Evolutionary conservation across 2,113 vertebrate genomes (phyloP), one percentile per base, ranked within the genome.

Genomic region (Craseonycteris thonglongyai): DNA sequence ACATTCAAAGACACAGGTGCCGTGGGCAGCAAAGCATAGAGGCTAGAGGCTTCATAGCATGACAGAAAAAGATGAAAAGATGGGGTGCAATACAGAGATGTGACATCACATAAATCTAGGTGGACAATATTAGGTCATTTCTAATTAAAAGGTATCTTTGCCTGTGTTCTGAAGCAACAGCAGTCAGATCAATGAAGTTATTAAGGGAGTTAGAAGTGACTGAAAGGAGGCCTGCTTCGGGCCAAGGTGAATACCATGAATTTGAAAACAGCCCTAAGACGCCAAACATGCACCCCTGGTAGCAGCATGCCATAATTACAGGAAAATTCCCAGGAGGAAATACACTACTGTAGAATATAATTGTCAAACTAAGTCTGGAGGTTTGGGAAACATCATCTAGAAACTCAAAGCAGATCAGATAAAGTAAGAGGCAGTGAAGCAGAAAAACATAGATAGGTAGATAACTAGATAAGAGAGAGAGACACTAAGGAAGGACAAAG

Each of bases 261-360:
- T 13, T 5, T 2, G 35, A 21, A 75, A 72, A 63, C 56, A 40
- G 47, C 21, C 28, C 13, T 8, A 1, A 51, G 49, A 72, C 12
- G 30, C n/a, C 35, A 63, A 38, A 9, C 13, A 10, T 35, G 35
- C 7, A 8, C n/a, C 63, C 58, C 92, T 86, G 15, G 74, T 90
- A 84, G 90, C 59, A 19, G 72, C 10, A 21, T 13, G 12, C 18
- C 16, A 22, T 13, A 80, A 83, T 76, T 88, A 84, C 71, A 59
- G 80, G 90, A 51, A 82, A 94, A 47, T 75, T 65, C 65, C 74
- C 35, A 68, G 93, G 21, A 74, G 49, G 38, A 66, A 90, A 56
- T 2, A 1, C 12, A 0, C 12, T 6, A 47, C 1, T 7, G 26
- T 72, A 58, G 83, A 74, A 33, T 24, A 47, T 10, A 59, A 45